Evolutionary conservation across 2,797 vertebrate genomes (phyloP).

Genomic region (Numenius phaeopus): DNA sequence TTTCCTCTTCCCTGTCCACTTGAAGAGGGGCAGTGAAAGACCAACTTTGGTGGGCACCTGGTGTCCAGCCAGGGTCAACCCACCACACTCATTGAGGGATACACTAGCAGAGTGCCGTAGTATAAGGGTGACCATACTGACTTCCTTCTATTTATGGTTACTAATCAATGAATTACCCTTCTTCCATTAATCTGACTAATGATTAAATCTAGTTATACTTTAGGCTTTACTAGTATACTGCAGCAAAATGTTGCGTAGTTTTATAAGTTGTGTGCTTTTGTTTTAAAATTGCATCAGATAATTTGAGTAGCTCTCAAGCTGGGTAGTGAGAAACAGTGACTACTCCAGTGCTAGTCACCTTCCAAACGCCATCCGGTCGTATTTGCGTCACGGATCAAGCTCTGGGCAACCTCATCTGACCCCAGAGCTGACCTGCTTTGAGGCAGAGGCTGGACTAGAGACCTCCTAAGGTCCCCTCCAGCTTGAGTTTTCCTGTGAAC

Average conservation of each 20-base stretch:
- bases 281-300: conserved; percentile 25
- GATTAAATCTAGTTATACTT: not conserved
- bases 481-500: not conserved
- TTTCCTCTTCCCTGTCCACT: not conserved
- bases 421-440: conserved; percentile 11
- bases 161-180: not conserved
- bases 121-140: not conserved
- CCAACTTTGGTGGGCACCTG: not conserved
- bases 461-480: not conserved
- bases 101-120: not conserved
- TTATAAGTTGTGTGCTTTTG: conserved; percentile 5
- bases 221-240: not conserved
- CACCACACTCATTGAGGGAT: not conserved
- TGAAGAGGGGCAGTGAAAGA: not conserved
- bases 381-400: not conserved
- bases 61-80: not conserved
- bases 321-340: conserved; percentile 23
- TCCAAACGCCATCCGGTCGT: not conserved
- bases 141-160: not conserved
- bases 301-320: conserved; percentile 1
- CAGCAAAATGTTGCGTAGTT: not conserved
- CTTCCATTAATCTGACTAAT: not conserved
- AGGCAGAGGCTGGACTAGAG: not conserved
- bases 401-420: not conserved
- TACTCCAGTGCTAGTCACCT: not conserved